Evolutionary conservation across 2,888 invertebrate species (phyloP), one percentile per base, ranked within the genome.

Genomic region (Drosophila kuntzei): DNA sequence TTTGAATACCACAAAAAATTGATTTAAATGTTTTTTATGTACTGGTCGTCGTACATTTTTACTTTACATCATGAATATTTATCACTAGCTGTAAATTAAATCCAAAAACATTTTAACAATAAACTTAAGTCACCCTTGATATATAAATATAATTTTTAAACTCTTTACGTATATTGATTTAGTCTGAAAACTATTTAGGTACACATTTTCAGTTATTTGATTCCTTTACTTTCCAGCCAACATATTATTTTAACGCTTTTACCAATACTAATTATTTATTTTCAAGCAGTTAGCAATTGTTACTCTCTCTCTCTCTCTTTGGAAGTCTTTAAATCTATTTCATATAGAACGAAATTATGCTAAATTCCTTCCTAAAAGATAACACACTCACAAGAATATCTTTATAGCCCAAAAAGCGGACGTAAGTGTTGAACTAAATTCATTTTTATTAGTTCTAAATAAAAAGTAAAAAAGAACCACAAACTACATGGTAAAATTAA

Each of bases 261-360:
- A 63, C 51, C 39, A 71, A 69, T 73, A 86, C 50, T 73, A 59
- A 71, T 73, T 77, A 65, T 74, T 76, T 75, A 20, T 55, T 78
- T 78, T 68, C 39, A 86, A 85, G 71, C 76, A 83, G 70, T 73
- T 83, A 81, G 85, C 80, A 65, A 75, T 43, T 61, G 41, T 70
- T 70, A 75, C 60, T 80, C 62, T 84, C 59, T 70, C 43, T 77
- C 58, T 73, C 76, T 61, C 60, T 62, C 47, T 71, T 71, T 80
- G 74, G 66, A 76, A 71, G 70, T 75, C 71, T 75, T 44, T 58
- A 73, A 62, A 63, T 71, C 65, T 78, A 75, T 74, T 79, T 78
- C 69, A 89, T 90, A 89, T 90, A 90, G 90, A 90, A 90, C 88
- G 88, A 88, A 88, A 88, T 88, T 88, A 84, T 87, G 74, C 87